A percentile compares a stretch with the other conserved stretches of the same genome.
These are phyloP conservation scores for Scaptomyza polygonia DNA, from an alignment of 2,888 invertebrate species.

Conservation along the genomic window DNA sequence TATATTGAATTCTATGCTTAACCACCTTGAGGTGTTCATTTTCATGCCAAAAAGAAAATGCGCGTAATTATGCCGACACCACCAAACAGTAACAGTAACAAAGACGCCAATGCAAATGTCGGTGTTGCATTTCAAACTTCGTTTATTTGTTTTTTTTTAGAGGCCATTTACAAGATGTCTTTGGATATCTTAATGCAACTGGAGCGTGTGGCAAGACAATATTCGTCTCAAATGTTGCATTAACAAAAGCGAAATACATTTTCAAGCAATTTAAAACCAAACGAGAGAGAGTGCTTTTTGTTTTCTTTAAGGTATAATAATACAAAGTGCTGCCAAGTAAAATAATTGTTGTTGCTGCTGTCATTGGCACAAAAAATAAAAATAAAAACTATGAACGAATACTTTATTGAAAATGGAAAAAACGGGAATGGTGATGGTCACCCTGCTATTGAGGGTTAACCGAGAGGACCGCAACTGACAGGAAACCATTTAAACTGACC, in stretches of 20 bases:
- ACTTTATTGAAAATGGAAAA: conserved; percentile 69
- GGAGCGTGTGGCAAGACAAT: conserved; percentile 60
- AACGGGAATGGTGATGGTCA: conserved; percentile 31
- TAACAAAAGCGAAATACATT: conserved; percentile 27
- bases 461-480: conserved; percentile 76
- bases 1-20: conserved; percentile 73
- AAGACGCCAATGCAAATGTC: conserved; percentile 44
- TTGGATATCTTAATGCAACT: conserved; percentile 47
- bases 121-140: conserved; percentile 17
- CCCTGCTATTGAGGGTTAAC: conserved; percentile 58
- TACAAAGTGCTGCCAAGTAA: conserved; percentile 7
- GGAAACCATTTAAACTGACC: conserved; percentile 81
- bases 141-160: conserved; percentile 38
- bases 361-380: conserved; percentile 28
- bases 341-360: conserved; percentile 23
- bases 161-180: conserved; percentile 68
- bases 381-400: conserved; percentile 62
- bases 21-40: conserved; percentile 78
- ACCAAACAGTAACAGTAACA: conserved; percentile 3
- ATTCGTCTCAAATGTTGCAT: conserved; percentile 53
- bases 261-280: conserved; percentile 27
- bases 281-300: neutral
- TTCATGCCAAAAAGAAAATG: conserved; percentile 77
- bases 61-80: conserved; percentile 72
- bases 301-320: neutral